A percentile compares a stretch with the other conserved stretches of the same genome.
phyloP scores from a whole-genome alignment of 2,113 vertebrate genomes.

The Campylomormyrus numenius region DNA sequence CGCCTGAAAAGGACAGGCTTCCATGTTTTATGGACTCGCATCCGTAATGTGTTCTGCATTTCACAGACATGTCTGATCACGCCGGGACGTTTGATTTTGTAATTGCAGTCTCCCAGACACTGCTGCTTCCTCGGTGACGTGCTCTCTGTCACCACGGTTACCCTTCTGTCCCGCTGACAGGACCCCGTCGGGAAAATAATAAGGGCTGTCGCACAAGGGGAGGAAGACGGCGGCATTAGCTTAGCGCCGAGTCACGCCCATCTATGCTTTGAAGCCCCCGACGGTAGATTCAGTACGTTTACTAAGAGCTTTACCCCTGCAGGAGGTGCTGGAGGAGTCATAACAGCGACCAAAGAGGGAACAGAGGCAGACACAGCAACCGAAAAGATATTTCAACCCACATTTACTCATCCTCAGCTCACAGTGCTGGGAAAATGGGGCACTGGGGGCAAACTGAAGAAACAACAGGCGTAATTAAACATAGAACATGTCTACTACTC shows the following conservation, averaged over 20 bases:
- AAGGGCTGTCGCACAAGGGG: neutral
- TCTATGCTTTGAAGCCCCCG: neutral
- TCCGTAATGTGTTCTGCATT: neutral
- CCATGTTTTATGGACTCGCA: neutral
- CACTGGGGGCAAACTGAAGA: neutral
- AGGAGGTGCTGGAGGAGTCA: neutral
- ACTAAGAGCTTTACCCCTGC: neutral
- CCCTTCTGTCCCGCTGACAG: neutral
- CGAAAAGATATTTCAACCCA: neutral
- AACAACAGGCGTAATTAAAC: neutral
- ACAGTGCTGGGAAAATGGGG: neutral
- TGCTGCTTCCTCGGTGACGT: neutral
- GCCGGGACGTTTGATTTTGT: neutral
- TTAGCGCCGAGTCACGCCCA: neutral
- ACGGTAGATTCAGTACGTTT: neutral
- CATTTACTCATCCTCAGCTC: neutral
- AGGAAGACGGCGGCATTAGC: neutral
- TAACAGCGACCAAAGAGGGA: neutral
- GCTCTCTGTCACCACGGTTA: neutral
- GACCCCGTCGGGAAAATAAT: conserved; percentile 13
- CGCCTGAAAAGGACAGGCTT: neutral
- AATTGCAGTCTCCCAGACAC: conserved; percentile 6
- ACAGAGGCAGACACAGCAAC: neutral
- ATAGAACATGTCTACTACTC: neutral
- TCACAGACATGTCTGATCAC: neutral